A percentile compares a stretch with the other conserved stretches of the same genome.
Conservation (phyloP, 2,888 invertebrate genomes). For the Thecophora atra region DNA sequence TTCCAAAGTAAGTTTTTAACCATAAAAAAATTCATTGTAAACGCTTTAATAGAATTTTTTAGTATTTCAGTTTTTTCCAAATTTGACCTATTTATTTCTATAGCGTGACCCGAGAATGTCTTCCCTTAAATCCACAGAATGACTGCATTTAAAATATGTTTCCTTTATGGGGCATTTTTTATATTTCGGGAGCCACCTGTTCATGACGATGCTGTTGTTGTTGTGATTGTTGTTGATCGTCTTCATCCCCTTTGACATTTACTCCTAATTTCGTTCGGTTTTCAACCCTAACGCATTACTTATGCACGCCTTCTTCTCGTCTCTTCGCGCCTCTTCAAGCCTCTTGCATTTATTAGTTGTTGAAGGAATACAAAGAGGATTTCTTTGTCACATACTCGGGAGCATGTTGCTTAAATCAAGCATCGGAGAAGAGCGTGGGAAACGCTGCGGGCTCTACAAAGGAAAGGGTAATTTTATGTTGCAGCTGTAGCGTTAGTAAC, state of each 20-base stretch:
- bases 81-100: no score
- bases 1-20: neutral
- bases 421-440: conserved; percentile 4
- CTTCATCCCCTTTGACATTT: neutral
- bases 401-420: conserved; percentile 20
- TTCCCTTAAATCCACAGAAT: no score
- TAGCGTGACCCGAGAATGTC: no score
- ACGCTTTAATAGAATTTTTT: no score
- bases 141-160: no score
- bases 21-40: no score
- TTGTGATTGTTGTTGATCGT: neutral
- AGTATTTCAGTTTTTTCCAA: no score
- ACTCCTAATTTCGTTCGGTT: neutral
- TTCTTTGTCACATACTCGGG: conserved; percentile 31
- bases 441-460: neutral
- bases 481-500: neutral
- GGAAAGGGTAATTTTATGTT: neutral
- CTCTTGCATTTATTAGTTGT: neutral
- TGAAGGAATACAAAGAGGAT: conserved; percentile 23
- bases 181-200: no score
- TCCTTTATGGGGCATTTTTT: no score
- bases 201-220: no score
- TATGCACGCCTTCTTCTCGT: conserved; percentile 6
- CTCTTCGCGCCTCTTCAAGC: neutral
- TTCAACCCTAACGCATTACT: neutral